Conservation (phyloP, 2,888 invertebrate species). For the Cataglyphis rosenhaueri region DNA sequence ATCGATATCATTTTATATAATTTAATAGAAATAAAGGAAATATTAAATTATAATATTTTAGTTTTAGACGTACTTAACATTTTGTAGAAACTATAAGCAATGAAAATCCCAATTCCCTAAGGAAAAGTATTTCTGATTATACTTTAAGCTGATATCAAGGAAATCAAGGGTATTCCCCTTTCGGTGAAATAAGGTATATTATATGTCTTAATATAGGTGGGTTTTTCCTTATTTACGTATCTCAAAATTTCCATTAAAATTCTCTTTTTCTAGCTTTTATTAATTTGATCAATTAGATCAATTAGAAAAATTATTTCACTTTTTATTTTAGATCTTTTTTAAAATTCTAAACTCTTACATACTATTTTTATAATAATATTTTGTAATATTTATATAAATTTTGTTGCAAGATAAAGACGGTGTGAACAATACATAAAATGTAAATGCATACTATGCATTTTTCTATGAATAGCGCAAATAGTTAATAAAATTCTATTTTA, state of each 20-base stretch:
- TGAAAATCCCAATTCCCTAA: constrained; percentile 10
- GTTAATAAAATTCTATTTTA: neutral
- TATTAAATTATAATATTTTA: neutral
- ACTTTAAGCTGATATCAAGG: neutral
- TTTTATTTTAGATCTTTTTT: neutral
- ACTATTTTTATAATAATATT: neutral
- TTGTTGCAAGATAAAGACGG: neutral
- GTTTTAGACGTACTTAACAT: neutral
- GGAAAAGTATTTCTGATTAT: neutral
- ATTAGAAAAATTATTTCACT: neutral
- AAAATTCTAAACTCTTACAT: neutral
- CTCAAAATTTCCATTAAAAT: neutral
- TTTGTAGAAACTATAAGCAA: neutral
- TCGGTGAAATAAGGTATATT: neutral
- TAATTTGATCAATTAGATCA: neutral
- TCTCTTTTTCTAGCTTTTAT: neutral
- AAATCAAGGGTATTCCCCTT: neutral
- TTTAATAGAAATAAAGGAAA: neutral
- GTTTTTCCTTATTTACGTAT: neutral
- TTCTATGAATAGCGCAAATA: neutral
- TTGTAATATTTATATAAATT: neutral
- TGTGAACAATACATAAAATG: neutral
- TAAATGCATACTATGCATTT: neutral
- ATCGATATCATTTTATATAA: neutral
- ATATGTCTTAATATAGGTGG: neutral